Base-by-base conservation (phyloP, 2,113 vertebrate genomes). In the Oxygymnocypris stewartii region DNA sequence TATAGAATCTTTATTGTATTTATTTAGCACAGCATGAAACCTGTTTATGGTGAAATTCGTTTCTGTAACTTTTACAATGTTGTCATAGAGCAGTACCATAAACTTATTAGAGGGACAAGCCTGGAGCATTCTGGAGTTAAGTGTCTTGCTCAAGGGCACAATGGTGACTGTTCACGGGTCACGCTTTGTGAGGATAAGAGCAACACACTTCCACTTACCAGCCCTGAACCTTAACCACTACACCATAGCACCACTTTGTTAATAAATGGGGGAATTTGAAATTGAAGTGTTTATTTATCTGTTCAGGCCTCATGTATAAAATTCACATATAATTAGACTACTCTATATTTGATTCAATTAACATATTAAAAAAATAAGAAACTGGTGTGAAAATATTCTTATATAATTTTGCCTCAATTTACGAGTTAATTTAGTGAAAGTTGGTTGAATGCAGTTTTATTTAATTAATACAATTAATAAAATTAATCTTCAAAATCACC, bases 21-120 rank as follows among this genome's bases (percentile, higher is more conserved):
- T 75, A 75, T 75, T 75, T 75, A 75, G 23, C 73, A 75, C 73
- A 75, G 73, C 23, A 75, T n/a, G 73, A 44, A 75, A 75, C 42
- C 23, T n/a, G 11, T 75, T 75, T 75, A 75, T 75, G 73, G 73
- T 44, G 73, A 23, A 75, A 47, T 75, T 75, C n/a, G 12, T 44
- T 47, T 47, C 23, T 75, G 73, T n/a, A 13, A 75, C 40, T 75
- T 75, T 75, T 12, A 75, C 40, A 75, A 75, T 75, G 73, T 75
- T 75, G 40, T 40, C 73, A 47, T 47, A 75, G 73, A 44, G 23
- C 40, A 75, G 73, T 25, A 42, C 73, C 73, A 47, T 75, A 75
- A 75, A 75, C 23, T 11, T 75, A 6, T 75, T 75, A 47, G 20
- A 75, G 40, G 23, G 73, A 75, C 40, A 75, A 67, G 63, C 63